These are phyloP conservation scores for Baccha elongata DNA, from an alignment of 2,888 invertebrate species.

Conservation along the genomic window DNA sequence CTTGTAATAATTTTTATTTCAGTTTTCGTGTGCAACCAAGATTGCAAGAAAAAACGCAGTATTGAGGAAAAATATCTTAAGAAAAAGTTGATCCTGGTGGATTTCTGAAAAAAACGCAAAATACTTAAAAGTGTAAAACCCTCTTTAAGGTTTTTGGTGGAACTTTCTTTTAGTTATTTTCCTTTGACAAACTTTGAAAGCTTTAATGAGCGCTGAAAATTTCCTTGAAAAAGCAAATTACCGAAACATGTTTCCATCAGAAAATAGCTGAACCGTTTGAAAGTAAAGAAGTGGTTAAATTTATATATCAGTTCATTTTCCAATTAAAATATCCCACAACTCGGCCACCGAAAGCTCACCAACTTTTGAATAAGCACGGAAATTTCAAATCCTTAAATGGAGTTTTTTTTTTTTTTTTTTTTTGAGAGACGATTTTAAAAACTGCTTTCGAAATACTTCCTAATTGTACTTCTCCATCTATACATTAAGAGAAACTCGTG, in stretches of 20 bases:
- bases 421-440: neutral
- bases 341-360: neutral
- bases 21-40: neutral
- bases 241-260: neutral
- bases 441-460: neutral
- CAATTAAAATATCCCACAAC: neutral
- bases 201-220: slow-evolving; percentile 11
- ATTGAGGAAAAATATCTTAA: neutral
- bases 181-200: neutral
- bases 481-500: neutral
- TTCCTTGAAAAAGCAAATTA: neutral
- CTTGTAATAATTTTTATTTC: slow-evolving; percentile 39
- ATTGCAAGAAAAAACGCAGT: neutral
- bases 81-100: slow-evolving; percentile 25
- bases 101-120: neutral
- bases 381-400: slow-evolving; percentile 10
- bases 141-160: neutral
- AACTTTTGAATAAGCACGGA: slow-evolving; percentile 36
- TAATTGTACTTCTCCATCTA: too few species aligned
- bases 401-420: too few species aligned
- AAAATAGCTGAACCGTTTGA: neutral
- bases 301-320: too few species aligned
- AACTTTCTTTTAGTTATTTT: neutral
- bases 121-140: neutral
- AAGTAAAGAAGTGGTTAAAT: too few species aligned